Conservation (phyloP, 2,113 vertebrate genomes). For the Petroica traversi region DNA sequence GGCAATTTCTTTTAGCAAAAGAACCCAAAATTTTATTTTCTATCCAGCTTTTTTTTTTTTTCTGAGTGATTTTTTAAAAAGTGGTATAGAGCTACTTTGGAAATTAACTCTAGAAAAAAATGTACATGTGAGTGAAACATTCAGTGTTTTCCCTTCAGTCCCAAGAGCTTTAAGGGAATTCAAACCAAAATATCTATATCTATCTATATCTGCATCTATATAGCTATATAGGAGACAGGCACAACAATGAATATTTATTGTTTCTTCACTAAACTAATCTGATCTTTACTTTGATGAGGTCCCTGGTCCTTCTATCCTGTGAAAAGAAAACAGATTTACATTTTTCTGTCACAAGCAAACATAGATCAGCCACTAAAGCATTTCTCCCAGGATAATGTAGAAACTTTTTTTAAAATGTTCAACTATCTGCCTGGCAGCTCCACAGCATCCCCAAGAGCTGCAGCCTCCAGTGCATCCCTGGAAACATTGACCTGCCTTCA, state of each 20-base stretch:
- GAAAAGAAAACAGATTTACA: background rate
- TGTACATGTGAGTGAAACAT: background rate
- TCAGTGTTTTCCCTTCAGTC: background rate
- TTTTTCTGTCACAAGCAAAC: background rate
- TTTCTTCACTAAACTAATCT: background rate
- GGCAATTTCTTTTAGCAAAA: background rate
- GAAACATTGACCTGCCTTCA: background rate
- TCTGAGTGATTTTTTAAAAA: background rate
- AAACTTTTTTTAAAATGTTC: too few relatives aligned
- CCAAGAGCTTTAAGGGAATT: background rate
- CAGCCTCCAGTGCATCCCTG: background rate
- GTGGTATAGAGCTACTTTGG: background rate
- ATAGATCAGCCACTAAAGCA: background rate
- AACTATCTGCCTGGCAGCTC: background rate
- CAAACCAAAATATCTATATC: too few relatives aligned
- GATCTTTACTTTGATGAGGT: background rate
- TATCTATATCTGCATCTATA: too few relatives aligned
- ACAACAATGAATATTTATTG: background rate
- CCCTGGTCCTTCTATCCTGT: background rate
- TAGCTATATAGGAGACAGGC: background rate
- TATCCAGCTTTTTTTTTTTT: background rate
- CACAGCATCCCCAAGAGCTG: background rate
- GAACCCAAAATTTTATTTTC: background rate
- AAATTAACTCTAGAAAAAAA: background rate
- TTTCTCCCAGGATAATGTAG: background rate